A percentile compares a stretch with the other conserved stretches of the same genome.
phyloP scores from a whole-genome alignment of 2,113 vertebrate species.

The Pygathrix nemaeus region DNA sequence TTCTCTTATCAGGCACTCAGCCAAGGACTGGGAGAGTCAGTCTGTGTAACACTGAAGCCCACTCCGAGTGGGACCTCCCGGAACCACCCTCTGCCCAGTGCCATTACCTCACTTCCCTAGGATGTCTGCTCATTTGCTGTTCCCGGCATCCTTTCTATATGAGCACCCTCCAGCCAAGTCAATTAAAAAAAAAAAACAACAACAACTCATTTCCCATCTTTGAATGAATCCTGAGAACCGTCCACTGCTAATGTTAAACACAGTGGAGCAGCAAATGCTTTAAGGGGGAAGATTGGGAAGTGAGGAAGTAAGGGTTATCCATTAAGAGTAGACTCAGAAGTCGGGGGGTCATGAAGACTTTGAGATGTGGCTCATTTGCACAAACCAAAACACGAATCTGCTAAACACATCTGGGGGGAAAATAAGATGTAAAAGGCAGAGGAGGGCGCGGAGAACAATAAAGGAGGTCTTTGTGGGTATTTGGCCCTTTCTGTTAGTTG shows the following conservation, averaged over 20 bases:
- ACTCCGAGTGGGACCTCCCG: constrained; percentile 41
- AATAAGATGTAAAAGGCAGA: constrained; percentile 52
- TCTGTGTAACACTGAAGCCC: background rate
- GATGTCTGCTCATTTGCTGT: constrained; percentile 71
- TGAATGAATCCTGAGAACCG: constrained; percentile 74
- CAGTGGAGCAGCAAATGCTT: constrained; percentile 41
- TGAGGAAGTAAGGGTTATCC: constrained; percentile 69
- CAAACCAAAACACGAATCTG: constrained; percentile 73
- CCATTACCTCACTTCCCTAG: constrained; percentile 69
- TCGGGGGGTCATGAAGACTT: constrained; percentile 47
- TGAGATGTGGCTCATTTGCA: constrained; percentile 64
- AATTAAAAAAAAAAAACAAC: constrained; percentile 46
- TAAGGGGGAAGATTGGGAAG: background rate
- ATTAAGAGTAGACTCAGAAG: constrained; percentile 61
- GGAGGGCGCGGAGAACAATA: background rate
- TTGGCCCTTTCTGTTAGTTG: background rate
- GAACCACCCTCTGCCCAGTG: constrained; percentile 40
- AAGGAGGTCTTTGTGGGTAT: background rate
- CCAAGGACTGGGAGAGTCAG: background rate
- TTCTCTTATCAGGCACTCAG: background rate
- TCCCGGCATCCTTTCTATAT: constrained; percentile 64
- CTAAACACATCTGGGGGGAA: constrained; percentile 64
- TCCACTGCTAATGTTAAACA: constrained; percentile 65
- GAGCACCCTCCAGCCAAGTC: constrained; percentile 72
- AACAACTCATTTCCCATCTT: constrained; percentile 70